A percentile compares a stretch with the other conserved stretches of the same genome.
phyloP scores from a whole-genome alignment of 2,888 invertebrate species.

The Melitaea athalia region DNA sequence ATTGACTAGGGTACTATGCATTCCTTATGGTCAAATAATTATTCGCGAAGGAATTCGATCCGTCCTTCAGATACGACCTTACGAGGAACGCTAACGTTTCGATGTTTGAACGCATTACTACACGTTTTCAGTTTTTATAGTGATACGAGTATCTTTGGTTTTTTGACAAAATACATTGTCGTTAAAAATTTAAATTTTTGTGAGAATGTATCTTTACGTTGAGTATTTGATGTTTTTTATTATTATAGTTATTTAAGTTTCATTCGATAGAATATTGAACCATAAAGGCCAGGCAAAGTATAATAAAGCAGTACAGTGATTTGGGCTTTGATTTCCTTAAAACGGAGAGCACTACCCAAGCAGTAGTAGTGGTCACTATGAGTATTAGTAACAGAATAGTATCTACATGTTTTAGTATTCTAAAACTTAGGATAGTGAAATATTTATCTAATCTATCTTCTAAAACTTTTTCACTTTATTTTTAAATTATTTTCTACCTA shows the following conservation, averaged over 20 bases:
- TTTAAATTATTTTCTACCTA: too few species aligned
- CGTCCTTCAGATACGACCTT: constrained; percentile 30
- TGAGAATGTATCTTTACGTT: neutral
- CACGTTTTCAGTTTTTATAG: constrained; percentile 16
- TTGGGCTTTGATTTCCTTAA: too few species aligned
- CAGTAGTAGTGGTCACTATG: too few species aligned
- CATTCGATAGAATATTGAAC: too few species aligned
- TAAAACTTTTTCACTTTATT: too few species aligned
- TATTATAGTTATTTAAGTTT: neutral
- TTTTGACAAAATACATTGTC: neutral
- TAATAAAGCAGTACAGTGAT: too few species aligned
- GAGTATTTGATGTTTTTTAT: neutral
- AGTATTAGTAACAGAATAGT: too few species aligned
- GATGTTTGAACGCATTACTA: constrained; percentile 13
- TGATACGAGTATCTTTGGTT: neutral
- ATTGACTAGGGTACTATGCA: constrained; percentile 17
- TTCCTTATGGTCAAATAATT: constrained; percentile 23
- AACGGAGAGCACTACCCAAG: too few species aligned
- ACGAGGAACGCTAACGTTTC: constrained; percentile 20
- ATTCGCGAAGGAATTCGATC: constrained; percentile 25
- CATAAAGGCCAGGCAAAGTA: too few species aligned
- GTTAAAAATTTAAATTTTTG: neutral
- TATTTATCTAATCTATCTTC: too few species aligned
- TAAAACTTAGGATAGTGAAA: too few species aligned
- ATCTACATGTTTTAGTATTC: too few species aligned